These are phyloP conservation scores for Sipha maydis DNA, from an alignment of 2,888 invertebrate genomes.

Conservation along the genomic window DNA sequence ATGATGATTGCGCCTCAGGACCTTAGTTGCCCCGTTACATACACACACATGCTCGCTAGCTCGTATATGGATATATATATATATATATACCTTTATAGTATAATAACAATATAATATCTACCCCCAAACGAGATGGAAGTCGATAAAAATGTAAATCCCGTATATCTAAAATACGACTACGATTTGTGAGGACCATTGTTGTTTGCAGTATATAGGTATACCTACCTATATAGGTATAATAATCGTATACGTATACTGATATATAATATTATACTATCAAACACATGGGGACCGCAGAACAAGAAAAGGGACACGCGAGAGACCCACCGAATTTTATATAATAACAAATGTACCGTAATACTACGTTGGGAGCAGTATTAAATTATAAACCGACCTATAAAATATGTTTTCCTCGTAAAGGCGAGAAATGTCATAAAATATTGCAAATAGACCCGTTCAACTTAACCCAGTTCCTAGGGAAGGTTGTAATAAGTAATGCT, in stretches of 20 bases:
- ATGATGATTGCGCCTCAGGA: constrained; percentile 59
- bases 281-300: not conserved
- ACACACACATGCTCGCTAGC: not conserved
- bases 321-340: not conserved
- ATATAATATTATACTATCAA: too few relatives aligned
- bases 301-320: not conserved
- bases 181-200: constrained; percentile 5
- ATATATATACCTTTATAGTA: not conserved
- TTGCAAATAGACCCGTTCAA: constrained; percentile 46
- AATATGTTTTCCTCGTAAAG: constrained; percentile 43
- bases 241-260: not conserved
- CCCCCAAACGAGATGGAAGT: constrained; percentile 54
- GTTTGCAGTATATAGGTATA: not conserved
- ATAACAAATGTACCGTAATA: not conserved
- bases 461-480: constrained; percentile 58
- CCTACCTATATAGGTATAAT: not conserved
- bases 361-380: not conserved
- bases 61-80: not conserved
- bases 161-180: not conserved
- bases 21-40: constrained; percentile 18
- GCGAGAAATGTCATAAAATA: constrained; percentile 12
- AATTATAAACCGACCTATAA: not conserved
- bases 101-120: constrained; percentile 21
- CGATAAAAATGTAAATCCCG: constrained; percentile 55
- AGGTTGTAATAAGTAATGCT: constrained; percentile 17